A percentile compares a stretch with the other conserved stretches of the same genome.
phyloP scores from a whole-genome alignment of 2,888 invertebrate species.

The Drosophila imparisetae region DNA sequence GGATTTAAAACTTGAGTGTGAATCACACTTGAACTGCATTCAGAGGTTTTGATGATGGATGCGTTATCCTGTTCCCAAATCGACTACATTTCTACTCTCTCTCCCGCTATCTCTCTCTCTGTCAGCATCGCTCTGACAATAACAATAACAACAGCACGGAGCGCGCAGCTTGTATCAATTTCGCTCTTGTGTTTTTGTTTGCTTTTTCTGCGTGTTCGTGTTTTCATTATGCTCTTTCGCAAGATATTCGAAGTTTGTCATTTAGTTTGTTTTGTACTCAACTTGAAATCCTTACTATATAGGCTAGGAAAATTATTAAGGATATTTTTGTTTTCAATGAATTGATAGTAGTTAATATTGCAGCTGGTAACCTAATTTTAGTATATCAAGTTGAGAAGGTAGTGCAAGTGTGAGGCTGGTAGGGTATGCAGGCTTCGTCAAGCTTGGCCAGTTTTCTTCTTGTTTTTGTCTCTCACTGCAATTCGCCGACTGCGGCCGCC shows the following conservation, averaged over 20 bases:
- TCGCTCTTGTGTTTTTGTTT: constrained; percentile 76
- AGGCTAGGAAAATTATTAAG: not conserved
- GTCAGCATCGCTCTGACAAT: constrained; percentile 64
- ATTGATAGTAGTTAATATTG: not conserved
- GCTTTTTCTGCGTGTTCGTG: constrained; percentile 72
- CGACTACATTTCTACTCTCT: constrained; percentile 23
- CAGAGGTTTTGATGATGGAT: not conserved
- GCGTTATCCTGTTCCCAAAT: constrained; percentile 3
- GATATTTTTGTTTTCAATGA: not conserved
- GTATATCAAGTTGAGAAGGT: not conserved
- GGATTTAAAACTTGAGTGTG: not conserved
- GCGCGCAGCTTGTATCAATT: constrained; percentile 66
- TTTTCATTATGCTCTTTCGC: constrained; percentile 57
- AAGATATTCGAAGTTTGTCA: not conserved
- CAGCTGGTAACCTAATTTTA: not conserved
- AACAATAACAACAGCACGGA: constrained; percentile 47
- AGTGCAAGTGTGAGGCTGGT: not conserved
- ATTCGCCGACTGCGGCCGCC: constrained; percentile 69
- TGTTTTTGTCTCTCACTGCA: constrained; percentile 73
- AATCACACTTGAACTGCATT: too few relatives aligned
- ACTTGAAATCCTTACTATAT: not conserved
- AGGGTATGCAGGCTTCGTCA: constrained; percentile 35
- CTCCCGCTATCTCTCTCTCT: constrained; percentile 32
- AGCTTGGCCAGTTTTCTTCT: constrained; percentile 28
- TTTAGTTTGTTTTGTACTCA: constrained; percentile 1